phyloP scores from a whole-genome alignment of 2,797 vertebrate species.

The Cossypha polioptera region DNA sequence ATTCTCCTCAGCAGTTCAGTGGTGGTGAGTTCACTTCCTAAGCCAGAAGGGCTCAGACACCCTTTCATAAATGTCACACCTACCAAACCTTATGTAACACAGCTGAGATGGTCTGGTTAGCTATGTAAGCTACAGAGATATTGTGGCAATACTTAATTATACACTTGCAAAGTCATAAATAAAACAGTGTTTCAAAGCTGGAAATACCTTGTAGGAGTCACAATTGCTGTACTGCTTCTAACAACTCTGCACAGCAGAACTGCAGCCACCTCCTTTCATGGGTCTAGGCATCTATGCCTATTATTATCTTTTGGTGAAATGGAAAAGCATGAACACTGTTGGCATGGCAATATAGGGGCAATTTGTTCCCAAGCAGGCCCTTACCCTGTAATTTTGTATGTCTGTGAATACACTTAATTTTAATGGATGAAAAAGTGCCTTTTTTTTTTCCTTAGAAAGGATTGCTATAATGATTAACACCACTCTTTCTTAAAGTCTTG shows the following conservation, averaged over 20 bases:
- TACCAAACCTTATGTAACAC: neutral
- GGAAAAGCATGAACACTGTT: neutral
- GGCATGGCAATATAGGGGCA: neutral
- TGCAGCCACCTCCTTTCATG: neutral
- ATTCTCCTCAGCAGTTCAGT: neutral
- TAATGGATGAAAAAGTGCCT: neutral
- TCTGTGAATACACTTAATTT: neutral
- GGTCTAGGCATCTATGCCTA: neutral
- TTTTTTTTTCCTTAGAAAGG: neutral
- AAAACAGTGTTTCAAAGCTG: neutral
- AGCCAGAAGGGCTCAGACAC: neutral
- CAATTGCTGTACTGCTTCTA: neutral
- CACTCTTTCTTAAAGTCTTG: neutral
- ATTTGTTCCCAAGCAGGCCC: neutral
- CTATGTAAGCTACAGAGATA: neutral
- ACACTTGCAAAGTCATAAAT: neutral
- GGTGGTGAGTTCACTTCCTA: neutral
- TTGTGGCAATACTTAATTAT: neutral
- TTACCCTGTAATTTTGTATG: neutral
- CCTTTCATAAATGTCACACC: neutral
- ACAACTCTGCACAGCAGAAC: neutral
- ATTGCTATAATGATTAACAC: neutral
- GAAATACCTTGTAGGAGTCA: neutral
- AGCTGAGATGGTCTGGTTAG: rapidly evolving
- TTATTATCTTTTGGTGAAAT: neutral